Conservation (phyloP, 2,888 invertebrate species). For the Rhabditoides inermis region DNA sequence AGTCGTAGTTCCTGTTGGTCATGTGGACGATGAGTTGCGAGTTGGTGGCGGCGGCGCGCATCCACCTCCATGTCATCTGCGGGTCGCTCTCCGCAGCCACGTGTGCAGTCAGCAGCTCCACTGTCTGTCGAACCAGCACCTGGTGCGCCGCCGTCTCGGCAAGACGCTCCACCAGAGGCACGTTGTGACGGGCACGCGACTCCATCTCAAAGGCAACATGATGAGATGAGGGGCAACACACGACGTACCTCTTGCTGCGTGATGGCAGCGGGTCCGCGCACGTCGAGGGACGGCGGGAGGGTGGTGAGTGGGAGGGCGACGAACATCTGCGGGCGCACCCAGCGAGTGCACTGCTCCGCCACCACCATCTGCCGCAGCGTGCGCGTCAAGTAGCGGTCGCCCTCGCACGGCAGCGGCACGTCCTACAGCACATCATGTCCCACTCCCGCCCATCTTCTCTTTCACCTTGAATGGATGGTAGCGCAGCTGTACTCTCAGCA, state of each 20-base stretch:
- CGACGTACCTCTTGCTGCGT: slow-evolving; percentile 24
- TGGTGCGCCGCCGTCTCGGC: no score
- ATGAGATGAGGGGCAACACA: not conserved
- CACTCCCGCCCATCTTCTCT: not conserved
- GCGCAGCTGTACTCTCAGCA: slow-evolving; percentile 37
- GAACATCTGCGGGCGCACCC: slow-evolving; percentile 26
- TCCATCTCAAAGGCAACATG: not conserved
- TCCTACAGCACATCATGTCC: slow-evolving; percentile 12
- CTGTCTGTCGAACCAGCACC: no score
- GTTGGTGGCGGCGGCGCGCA: slow-evolving; percentile 22
- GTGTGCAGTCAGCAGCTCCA: no score
- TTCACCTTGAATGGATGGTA: slow-evolving; percentile 33
- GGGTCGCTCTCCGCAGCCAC: no score
- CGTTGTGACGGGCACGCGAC: not conserved
- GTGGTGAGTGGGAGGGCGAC: slow-evolving; percentile 33
- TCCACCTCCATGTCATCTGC: slow-evolving; percentile 31
- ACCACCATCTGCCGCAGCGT: slow-evolving; percentile 32
- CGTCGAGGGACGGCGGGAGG: slow-evolving; percentile 32
- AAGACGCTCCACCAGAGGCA: no score
- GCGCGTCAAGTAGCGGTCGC: slow-evolving; percentile 29
- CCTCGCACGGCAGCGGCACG: slow-evolving; percentile 20
- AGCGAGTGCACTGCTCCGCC: slow-evolving; percentile 24
- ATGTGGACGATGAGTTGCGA: slow-evolving; percentile 24
- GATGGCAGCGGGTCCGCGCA: slow-evolving; percentile 34
- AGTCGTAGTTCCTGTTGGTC: slow-evolving; percentile 31